A percentile compares a stretch with the other conserved stretches of the same genome.
phyloP scores from a whole-genome alignment of 2,113 vertebrate species.

The Colaptes auratus region DNA sequence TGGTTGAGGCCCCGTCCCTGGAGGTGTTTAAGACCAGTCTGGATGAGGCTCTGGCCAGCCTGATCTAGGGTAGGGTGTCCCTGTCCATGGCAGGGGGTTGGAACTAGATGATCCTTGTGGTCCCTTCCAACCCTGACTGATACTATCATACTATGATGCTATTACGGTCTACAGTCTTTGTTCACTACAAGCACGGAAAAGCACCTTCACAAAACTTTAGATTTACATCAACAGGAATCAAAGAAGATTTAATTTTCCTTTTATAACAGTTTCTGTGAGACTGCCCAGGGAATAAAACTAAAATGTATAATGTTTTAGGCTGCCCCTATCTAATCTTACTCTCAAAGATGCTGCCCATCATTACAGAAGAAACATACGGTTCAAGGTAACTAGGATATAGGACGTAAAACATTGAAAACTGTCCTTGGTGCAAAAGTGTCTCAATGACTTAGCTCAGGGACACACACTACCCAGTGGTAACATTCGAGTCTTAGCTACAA shows the following conservation, averaged over 20 bases:
- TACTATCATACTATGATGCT: too few relatives aligned
- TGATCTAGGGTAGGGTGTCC: too few relatives aligned
- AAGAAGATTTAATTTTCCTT: neutral
- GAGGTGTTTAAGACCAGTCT: too few relatives aligned
- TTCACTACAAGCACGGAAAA: neutral
- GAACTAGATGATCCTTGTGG: too few relatives aligned
- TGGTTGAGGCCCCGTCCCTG: too few relatives aligned
- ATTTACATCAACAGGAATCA: neutral
- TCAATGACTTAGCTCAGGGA: neutral
- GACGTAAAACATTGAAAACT: neutral
- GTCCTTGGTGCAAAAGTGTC: neutral
- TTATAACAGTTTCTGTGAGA: neutral
- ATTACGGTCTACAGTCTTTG: neutral
- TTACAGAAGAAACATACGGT: neutral
- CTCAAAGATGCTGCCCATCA: neutral
- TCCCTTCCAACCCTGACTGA: too few relatives aligned
- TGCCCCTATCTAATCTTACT: slow-evolving; percentile 7
- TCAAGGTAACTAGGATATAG: slow-evolving; percentile 7
- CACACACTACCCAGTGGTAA: neutral
- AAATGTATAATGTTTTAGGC: neutral
- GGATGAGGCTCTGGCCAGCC: too few relatives aligned
- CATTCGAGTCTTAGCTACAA: neutral
- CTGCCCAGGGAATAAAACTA: neutral
- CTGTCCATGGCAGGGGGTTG: too few relatives aligned
- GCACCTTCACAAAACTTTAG: neutral